Evolutionary conservation across 2,797 vertebrate species (phyloP), one percentile per base, ranked within the genome.

Genomic region (Meriones psammophilus): DNA sequence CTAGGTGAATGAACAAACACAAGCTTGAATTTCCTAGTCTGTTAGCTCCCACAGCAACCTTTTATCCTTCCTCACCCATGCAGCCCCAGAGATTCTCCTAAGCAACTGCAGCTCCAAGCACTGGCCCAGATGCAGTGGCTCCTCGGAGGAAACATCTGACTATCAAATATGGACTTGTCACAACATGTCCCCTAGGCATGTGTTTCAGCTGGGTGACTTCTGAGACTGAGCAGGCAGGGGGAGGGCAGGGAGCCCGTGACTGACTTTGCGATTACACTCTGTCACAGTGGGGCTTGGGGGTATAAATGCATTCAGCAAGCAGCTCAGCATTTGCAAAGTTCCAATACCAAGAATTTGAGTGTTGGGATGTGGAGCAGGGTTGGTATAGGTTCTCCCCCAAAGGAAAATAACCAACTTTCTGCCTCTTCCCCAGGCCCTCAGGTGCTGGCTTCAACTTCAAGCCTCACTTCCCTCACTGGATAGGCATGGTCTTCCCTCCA

Each of bases 231-330:
- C 1, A 15, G 60, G 66, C 15, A 64, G 77, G 18, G 46, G 14
- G 3, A 9, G 2, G 60, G 0, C 0, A 6, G 0, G 1, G 50
- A 28, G 56, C 62, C 4, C 1, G 54, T 6, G 60, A 62, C 39
- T 36, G 18, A 28, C 58, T 91, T 26, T 69, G 69, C 8, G 5
- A 64, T 46, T 92, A 60, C 2, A 36, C 5, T 83, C 30, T 87
- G 42, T 30, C 28, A 33, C 0, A n/a, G 18, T 2, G 1, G 33
- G 1, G 26, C 12, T 58, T 6, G 7, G 26, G 0, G 22, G 0
- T 12, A 18, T 77, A 50, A 76, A 66, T 2, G 5, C 7, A 26
- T 20, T 68, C 12, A 79, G 58, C 4, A 68, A 89, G n/a, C 8
- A 78, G 22, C 2, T 93, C 13, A 26, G 26, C 36, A 17, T 62